Evolutionary conservation across 2,888 invertebrate species (phyloP).

Genomic region (Drosophila fungiperda): DNA sequence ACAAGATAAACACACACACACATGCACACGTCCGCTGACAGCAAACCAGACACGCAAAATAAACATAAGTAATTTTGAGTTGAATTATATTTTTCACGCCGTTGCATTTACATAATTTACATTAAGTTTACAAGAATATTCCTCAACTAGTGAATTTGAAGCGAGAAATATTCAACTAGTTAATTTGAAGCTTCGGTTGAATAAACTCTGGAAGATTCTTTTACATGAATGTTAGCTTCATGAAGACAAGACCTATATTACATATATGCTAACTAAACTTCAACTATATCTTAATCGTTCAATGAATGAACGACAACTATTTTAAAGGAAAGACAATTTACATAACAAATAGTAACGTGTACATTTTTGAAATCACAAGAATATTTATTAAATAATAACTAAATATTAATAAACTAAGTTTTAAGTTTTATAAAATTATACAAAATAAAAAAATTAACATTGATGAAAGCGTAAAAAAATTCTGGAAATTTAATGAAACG

Average conservation of each 20-base stretch:
- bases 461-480: too few relatives aligned
- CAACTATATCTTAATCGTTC: too few relatives aligned
- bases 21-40: slow-evolving; percentile 1
- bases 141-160: slow-evolving; percentile 24
- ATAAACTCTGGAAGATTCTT: neutral
- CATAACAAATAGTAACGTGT: too few relatives aligned
- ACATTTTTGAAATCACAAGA: too few relatives aligned
- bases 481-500: too few relatives aligned
- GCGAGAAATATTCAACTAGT: neutral
- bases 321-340: too few relatives aligned
- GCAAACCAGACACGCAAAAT: slow-evolving; percentile 19
- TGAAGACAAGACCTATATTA: too few relatives aligned
- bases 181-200: neutral
- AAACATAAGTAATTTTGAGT: slow-evolving; percentile 56
- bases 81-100: slow-evolving; percentile 44
- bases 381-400: too few relatives aligned
- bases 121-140: slow-evolving; percentile 14
- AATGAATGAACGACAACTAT: too few relatives aligned
- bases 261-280: neutral
- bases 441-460: too few relatives aligned
- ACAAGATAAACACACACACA: slow-evolving; percentile 8
- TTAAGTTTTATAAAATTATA: too few relatives aligned
- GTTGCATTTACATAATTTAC: slow-evolving; percentile 35
- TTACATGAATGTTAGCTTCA: neutral
- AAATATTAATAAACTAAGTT: too few relatives aligned